Base-by-base conservation (phyloP, 1,140 invertebrate species). In the Nephotettix cincticeps region DNA sequence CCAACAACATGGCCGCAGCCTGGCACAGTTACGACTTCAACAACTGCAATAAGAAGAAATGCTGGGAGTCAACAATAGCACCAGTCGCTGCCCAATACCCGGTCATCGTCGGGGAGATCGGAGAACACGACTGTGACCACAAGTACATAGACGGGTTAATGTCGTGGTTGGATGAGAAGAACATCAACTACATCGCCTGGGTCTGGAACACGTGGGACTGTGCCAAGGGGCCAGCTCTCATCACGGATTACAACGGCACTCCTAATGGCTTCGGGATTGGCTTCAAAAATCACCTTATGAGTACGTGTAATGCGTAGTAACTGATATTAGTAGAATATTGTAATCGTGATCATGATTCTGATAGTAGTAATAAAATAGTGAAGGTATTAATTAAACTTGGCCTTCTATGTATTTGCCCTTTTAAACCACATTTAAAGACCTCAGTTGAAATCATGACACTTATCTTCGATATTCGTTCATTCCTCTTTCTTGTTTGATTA, bases 1-100 rank as follows among this genome's bases (percentile, higher is more conserved):
- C 47, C 47, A 51, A 51, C 47, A 51, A 51, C 47, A n/a, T 51
- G 17, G 47, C 47, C 3, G 47, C 47, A 19, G 47, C 47, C 19
- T 51, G 47, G 47, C 47, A 51, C 47, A 51, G 47, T 51, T 51
- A 51, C 21, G 47, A 51, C 47, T n/a, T 9, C 47, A 51, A 51
- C n/a, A n/a, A 6, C 4, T 51, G 47, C 21, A 51, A 51, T n/a
- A 51, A 51, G 6, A 6, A 51, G 47, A 51, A 51, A 6, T 51
- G 47, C 47, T 51, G 47, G 47, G 47, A 51, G 17, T 19, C 17
- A 4, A n/a, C 17, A 23, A n/a, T 51, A 19, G 47, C 47, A n/a
- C 47, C 47, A n/a, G n/a, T 51, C 3, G 47, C 47, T 51, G 47
- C 4, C 4, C 17, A 51, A n/a, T 51, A 51, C 21, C 47, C 47